phyloP scores from a whole-genome alignment of 2,888 invertebrate genomes.

The Sarcophaga subvicina region DNA sequence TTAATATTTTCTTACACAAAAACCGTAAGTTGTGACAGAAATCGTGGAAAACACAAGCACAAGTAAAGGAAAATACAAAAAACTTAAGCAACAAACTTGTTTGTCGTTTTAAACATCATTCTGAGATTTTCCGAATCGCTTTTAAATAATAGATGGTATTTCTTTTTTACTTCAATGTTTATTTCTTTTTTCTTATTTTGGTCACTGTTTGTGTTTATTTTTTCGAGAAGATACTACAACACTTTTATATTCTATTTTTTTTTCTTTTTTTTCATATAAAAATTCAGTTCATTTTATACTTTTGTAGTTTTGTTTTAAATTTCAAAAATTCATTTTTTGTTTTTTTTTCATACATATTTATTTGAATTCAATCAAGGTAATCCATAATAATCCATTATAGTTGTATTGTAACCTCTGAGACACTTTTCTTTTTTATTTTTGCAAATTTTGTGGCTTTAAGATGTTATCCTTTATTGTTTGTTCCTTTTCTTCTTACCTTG shows the following conservation, averaged over 20 bases:
- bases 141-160: neutral
- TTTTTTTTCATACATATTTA: slow-evolving; percentile 1
- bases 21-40: slow-evolving; percentile 40
- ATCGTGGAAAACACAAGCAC: slow-evolving; percentile 14
- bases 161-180: slow-evolving; percentile 28
- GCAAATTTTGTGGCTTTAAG: slow-evolving; percentile 55
- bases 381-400: slow-evolving; percentile 57
- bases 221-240: slow-evolving; percentile 1
- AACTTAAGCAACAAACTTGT: slow-evolving; percentile 69
- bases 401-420: slow-evolving; percentile 13
- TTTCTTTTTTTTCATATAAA: slow-evolving; percentile 37
- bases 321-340: slow-evolving; percentile 1
- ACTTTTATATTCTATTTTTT: slow-evolving; percentile 35
- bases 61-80: slow-evolving; percentile 54
- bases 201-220: neutral
- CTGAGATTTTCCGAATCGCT: neutral
- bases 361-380: slow-evolving; percentile 54
- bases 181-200: slow-evolving; percentile 4
- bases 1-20: slow-evolving; percentile 1
- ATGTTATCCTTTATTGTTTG: slow-evolving; percentile 70
- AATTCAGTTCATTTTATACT: slow-evolving; percentile 35
- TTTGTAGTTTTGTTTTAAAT: neutral
- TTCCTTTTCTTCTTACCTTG: slow-evolving; percentile 70
- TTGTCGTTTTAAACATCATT: slow-evolving; percentile 31
- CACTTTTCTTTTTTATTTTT: slow-evolving; percentile 34